A percentile compares a stretch with the other conserved stretches of the same genome.
Evolutionary conservation across 2,113 vertebrate genomes (phyloP).

Genomic region (Micronycteris hirsuta): DNA sequence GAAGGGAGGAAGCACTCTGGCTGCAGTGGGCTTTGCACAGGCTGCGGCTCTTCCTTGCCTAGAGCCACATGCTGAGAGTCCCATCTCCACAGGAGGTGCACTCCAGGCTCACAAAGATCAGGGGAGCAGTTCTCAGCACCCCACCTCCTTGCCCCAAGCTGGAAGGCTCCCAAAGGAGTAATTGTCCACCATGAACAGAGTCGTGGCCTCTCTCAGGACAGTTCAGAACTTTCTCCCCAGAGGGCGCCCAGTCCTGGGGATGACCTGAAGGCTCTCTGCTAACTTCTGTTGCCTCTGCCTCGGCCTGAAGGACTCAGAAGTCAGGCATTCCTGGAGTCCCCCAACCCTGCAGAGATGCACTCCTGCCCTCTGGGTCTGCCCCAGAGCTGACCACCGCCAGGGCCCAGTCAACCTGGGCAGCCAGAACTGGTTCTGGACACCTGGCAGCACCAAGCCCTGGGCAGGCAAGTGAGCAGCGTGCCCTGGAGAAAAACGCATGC

Average conservation of each 20-base stretch:
- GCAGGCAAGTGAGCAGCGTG: fast-evolving
- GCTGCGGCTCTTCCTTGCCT: not conserved
- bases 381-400: fast-evolving
- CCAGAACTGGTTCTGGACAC: not conserved
- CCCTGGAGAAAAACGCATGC: not conserved
- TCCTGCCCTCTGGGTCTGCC: not conserved
- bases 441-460: fast-evolving
- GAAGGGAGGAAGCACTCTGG: not conserved
- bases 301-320: not conserved
- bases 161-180: not conserved
- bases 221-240: not conserved
- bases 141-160: not conserved
- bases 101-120: not conserved
- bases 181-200: not conserved
- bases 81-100: fast-evolving
- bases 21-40: not conserved
- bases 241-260: no score
- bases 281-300: not conserved
- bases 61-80: fast-evolving
- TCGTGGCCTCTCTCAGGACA: not conserved
- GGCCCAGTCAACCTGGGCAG: not conserved
- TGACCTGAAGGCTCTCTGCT: not conserved
- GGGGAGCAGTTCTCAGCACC: not conserved
- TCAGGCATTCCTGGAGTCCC: not conserved
- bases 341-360: not conserved